A percentile compares a stretch with the other conserved stretches of the same genome.
Conservation (phyloP, 2,113 vertebrate genomes). For the Pachycephala philippinensis region DNA sequence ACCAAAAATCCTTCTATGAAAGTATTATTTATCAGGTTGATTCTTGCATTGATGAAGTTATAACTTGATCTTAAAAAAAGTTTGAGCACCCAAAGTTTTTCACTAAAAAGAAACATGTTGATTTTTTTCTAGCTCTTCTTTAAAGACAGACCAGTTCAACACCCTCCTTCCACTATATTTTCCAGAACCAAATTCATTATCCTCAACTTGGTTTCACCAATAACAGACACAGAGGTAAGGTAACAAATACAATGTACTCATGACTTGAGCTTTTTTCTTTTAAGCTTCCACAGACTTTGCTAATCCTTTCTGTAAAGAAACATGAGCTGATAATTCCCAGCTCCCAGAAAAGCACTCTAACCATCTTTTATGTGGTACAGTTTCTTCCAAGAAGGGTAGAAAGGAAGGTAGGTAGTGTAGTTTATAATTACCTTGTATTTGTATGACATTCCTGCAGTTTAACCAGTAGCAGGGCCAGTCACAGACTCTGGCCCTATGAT, state of each 20-base stretch:
- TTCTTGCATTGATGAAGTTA: not conserved
- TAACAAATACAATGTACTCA: not conserved
- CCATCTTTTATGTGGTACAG: not conserved
- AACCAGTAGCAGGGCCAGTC: not conserved
- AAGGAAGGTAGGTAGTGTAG: not conserved
- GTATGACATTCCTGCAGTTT: not conserved
- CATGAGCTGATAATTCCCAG: not conserved
- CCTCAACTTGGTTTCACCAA: not conserved
- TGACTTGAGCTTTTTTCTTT: not conserved
- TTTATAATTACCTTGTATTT: not conserved
- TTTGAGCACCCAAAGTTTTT: not conserved
- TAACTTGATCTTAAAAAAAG: not conserved
- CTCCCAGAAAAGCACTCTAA: not conserved
- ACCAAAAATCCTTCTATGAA: not conserved
- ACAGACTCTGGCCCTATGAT: not conserved
- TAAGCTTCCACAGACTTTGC: not conserved
- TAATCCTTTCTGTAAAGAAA: not conserved
- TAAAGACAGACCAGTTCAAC: not conserved
- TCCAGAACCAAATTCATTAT: not conserved
- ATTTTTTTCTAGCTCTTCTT: not conserved
- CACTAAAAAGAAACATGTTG: not conserved
- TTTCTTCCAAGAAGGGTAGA: not conserved
- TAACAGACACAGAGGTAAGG: not conserved
- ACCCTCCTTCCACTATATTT: not conserved
- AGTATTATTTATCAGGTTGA: not conserved